Percentiles rank a stretch among this genome's conserved stretches.
These are phyloP conservation scores for Ctena decussata DNA, from an alignment of 2,888 invertebrate genomes.

Conservation along the genomic window DNA sequence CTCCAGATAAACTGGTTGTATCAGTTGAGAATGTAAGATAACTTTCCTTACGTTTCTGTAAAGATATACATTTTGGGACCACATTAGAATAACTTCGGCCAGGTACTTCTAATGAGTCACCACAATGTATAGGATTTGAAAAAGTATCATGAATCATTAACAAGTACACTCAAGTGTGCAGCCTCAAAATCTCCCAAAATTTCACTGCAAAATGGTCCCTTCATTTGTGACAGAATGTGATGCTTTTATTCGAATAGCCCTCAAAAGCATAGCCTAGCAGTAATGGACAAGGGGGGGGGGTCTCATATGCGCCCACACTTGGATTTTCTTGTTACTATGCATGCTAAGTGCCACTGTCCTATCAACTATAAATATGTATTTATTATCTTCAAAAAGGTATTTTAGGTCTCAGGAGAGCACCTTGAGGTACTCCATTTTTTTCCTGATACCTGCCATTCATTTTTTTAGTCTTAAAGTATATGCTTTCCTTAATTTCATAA, in stretches of 20 bases:
- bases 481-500: too few species aligned
- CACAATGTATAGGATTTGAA: not conserved
- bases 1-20: not conserved
- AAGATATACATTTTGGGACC: conserved; percentile 1
- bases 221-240: not conserved
- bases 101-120: too few species aligned
- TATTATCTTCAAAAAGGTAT: too few species aligned
- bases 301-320: too few species aligned
- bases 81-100: not conserved
- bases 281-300: too few species aligned
- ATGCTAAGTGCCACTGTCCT: too few species aligned
- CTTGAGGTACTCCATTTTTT: too few species aligned
- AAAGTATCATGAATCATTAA: not conserved
- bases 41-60: conserved; percentile 1
- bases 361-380: too few species aligned
- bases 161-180: not conserved
- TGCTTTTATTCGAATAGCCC: not conserved
- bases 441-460: too few species aligned
- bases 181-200: not conserved
- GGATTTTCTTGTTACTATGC: too few species aligned
- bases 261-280: not conserved
- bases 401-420: too few species aligned
- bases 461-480: too few species aligned
- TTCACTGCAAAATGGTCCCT: not conserved
- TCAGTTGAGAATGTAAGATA: not conserved